Conservation (phyloP, 2,888 invertebrate genomes). For the Colostygia pectinataria region DNA sequence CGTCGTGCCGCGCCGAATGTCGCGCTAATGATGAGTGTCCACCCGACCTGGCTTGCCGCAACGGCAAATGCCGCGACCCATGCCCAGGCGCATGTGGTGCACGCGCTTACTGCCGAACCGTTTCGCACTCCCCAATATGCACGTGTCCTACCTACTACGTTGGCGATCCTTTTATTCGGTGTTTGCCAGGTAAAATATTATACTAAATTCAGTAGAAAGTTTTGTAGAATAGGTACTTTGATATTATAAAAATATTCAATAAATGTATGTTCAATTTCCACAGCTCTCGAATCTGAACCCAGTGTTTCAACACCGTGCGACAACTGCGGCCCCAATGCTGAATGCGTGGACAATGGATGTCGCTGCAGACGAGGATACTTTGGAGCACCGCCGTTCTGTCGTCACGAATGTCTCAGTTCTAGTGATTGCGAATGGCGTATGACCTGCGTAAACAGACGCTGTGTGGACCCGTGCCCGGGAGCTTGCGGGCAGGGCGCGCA, state of each 20-base stretch:
- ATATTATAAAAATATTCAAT: neutral
- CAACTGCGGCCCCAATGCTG: constrained; percentile 90
- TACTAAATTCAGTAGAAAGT: neutral
- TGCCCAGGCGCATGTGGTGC: constrained; percentile 91
- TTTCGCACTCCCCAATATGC: constrained; percentile 90
- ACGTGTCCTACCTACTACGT: constrained; percentile 86
- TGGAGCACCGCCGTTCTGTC: constrained; percentile 89
- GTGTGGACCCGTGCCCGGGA: constrained; percentile 89
- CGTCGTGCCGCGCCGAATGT: constrained; percentile 90
- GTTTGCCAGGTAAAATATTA: constrained; percentile 80
- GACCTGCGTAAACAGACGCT: constrained; percentile 88
- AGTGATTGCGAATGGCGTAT: constrained; percentile 87
- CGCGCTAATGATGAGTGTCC: constrained; percentile 86
- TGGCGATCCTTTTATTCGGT: constrained; percentile 89
- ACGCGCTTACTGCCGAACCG: constrained; percentile 88
- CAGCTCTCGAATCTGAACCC: constrained; percentile 50
- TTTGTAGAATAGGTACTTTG: too few relatives aligned
- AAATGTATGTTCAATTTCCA: constrained; percentile 3
- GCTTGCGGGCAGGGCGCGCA: constrained; percentile 88
- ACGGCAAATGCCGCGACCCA: constrained; percentile 86
- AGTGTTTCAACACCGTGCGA: constrained; percentile 82
- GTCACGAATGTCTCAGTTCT: constrained; percentile 88
- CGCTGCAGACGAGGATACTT: constrained; percentile 86
- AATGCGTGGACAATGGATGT: constrained; percentile 87
- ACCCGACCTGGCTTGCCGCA: constrained; percentile 85